Percentiles rank a stretch among this genome's conserved stretches.
These are phyloP conservation scores for Rhinoraja longicauda DNA, from an alignment of 2,797 vertebrate species.

Conservation along the genomic window DNA sequence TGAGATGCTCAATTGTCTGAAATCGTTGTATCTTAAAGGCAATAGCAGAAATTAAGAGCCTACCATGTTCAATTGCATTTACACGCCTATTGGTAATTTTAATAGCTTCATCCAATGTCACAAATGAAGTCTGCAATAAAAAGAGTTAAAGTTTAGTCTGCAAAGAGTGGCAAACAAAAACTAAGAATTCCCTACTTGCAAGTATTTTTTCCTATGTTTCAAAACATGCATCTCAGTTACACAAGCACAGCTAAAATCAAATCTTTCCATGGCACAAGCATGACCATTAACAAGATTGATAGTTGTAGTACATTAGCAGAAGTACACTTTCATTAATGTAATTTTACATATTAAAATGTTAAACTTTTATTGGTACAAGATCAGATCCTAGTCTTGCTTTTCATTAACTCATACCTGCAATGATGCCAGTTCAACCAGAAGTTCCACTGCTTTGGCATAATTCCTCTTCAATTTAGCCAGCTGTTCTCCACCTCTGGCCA, in stretches of 20 bases:
- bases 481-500: constrained; percentile 94
- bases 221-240: not conserved
- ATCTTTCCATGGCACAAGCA: not conserved
- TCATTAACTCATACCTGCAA: constrained; percentile 72
- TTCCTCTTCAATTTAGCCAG: constrained; percentile 95
- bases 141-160: not conserved
- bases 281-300: not conserved
- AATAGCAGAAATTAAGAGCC: constrained; percentile 45
- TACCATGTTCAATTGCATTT: constrained; percentile 96
- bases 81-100: constrained; percentile 98
- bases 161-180: not conserved
- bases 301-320: not conserved
- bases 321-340: not conserved
- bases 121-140: constrained; percentile 83
- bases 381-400: not conserved
- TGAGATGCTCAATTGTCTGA: not conserved
- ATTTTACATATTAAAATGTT: not conserved
- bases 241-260: not conserved
- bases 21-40: not conserved
- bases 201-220: not conserved
- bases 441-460: constrained; percentile 93
- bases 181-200: no score
- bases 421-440: constrained; percentile 92
- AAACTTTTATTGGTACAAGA: not conserved
- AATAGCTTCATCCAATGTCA: constrained; percentile 96